A percentile compares a stretch with the other conserved stretches of the same genome.
phyloP scores from a whole-genome alignment of 2,888 invertebrate species.

The Actias luna region DNA sequence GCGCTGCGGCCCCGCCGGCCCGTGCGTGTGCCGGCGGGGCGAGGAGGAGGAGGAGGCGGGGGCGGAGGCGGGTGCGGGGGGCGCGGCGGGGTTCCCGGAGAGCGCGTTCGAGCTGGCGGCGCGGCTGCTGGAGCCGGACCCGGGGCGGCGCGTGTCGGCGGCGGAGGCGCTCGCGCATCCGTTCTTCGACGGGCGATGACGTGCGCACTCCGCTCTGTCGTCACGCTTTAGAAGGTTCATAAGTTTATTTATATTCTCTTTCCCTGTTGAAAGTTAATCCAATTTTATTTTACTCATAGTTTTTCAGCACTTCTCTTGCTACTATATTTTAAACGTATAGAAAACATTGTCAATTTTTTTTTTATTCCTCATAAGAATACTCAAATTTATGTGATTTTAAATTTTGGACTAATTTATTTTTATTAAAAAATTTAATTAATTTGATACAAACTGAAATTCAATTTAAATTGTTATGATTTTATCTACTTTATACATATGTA shows the following conservation, averaged over 20 bases:
- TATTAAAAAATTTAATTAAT: no score
- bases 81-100: conserved; percentile 82
- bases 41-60: neutral
- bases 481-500: neutral
- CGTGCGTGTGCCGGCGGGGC: conserved; percentile 26
- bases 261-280: neutral
- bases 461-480: neutral
- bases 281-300: neutral
- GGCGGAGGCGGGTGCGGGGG: conserved; percentile 43
- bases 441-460: no score
- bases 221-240: no score
- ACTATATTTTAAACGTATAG: no score
- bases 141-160: conserved; percentile 87
- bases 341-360: neutral
- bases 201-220: neutral
- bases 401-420: no score
- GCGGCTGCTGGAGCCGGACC: conserved; percentile 89
- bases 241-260: neutral
- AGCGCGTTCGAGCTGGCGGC: conserved; percentile 88
- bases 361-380: neutral
- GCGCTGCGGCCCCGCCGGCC: conserved; percentile 24
- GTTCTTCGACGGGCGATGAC: conserved; percentile 76
- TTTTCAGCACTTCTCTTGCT: neutral
- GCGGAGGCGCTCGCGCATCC: conserved; percentile 88
- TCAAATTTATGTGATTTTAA: neutral